Evolutionary conservation across 2,113 vertebrate species (phyloP).

Genomic region (Cyphomyrus discorhynchus): DNA sequence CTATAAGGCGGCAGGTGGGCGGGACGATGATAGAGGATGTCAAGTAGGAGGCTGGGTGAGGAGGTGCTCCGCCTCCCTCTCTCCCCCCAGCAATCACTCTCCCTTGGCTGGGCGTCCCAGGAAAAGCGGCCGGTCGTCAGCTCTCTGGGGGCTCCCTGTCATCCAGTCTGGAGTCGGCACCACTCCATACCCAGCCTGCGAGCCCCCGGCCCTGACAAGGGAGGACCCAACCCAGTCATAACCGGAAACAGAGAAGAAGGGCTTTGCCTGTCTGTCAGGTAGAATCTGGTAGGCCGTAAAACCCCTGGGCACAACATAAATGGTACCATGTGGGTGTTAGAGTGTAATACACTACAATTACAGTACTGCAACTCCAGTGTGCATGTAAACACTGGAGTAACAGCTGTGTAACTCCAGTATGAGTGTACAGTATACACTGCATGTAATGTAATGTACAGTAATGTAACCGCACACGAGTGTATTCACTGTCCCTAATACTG

Average conservation of each 20-base stretch:
- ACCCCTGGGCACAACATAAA: background rate
- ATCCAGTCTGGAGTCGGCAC: slow-evolving; percentile 66
- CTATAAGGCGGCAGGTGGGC: background rate
- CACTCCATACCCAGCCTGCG: slow-evolving; percentile 55
- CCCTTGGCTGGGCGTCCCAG: slow-evolving; percentile 20
- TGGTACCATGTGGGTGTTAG: background rate
- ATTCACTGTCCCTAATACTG: background rate
- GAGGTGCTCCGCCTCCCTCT: slow-evolving; percentile 18
- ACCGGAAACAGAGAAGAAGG: background rate
- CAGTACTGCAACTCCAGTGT: background rate
- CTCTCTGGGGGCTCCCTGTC: slow-evolving; percentile 54
- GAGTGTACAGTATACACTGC: background rate
- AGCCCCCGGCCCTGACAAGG: background rate
- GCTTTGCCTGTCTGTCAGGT: background rate
- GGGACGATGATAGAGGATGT: slow-evolving; percentile 21
- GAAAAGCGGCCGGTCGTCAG: slow-evolving; percentile 21
- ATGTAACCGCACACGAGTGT: background rate
- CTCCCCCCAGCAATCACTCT: slow-evolving; percentile 25
- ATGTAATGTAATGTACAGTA: background rate
- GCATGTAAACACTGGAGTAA: background rate
- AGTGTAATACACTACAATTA: background rate
- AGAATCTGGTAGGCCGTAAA: background rate
- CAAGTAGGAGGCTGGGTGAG: background rate
- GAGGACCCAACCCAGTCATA: background rate
- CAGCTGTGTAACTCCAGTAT: background rate